Evolutionary conservation across 2,888 invertebrate genomes (phyloP).

Genomic region (Eudemis profundana): DNA sequence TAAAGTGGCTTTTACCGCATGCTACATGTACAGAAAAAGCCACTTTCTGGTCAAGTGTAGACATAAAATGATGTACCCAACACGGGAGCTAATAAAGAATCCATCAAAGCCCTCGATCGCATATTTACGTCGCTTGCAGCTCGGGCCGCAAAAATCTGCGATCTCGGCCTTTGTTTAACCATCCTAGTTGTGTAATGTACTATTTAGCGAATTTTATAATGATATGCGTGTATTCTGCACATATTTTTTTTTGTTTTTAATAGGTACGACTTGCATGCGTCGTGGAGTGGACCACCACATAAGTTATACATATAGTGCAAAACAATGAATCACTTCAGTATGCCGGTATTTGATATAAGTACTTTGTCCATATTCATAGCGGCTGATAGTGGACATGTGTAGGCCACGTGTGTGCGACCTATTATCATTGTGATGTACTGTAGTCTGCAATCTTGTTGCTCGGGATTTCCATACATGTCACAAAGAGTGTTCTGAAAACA

Average conservation of each 20-base stretch:
- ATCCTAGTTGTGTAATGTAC: too few species aligned
- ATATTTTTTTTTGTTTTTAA: conserved; percentile 8
- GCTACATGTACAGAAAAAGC: too few species aligned
- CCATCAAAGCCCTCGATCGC: too few species aligned
- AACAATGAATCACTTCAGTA: conserved; percentile 28
- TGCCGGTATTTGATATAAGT: conserved; percentile 19
- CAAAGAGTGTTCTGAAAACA: background rate
- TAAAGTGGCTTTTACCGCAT: too few species aligned
- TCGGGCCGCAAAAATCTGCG: too few species aligned
- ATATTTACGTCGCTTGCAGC: too few species aligned
- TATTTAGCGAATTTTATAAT: too few species aligned
- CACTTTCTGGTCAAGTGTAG: too few species aligned
- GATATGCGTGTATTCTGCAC: too few species aligned
- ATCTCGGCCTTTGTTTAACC: too few species aligned
- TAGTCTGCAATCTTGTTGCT: conserved; percentile 1
- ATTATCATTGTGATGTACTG: conserved; percentile 44
- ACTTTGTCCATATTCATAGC: conserved; percentile 28
- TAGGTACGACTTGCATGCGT: background rate
- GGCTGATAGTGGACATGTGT: conserved; percentile 46
- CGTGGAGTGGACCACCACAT: background rate
- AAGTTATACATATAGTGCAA: conserved; percentile 10
- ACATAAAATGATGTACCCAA: too few species aligned
- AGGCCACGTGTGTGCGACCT: conserved; percentile 47
- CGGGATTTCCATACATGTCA: conserved; percentile 21
- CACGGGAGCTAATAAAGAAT: too few species aligned